Percentiles rank a stretch among this genome's conserved stretches.
phyloP scores from a whole-genome alignment of 2,113 vertebrate genomes.

The Penelope pileata region DNA sequence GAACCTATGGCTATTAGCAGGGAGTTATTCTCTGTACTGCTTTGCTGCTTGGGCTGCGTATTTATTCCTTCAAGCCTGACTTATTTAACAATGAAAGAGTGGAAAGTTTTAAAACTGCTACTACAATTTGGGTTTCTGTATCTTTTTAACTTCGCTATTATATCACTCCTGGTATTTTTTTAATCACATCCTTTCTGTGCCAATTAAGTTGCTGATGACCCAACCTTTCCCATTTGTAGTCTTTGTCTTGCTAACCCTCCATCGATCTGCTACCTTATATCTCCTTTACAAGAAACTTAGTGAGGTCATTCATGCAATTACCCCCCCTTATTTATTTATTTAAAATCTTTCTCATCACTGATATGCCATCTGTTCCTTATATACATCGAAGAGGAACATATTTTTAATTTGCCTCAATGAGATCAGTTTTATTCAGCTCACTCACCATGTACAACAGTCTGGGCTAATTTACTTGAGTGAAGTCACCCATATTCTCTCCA shows the following conservation, averaged over 20 bases:
- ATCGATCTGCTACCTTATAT: background rate
- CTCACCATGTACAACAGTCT: background rate
- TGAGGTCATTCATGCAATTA: background rate
- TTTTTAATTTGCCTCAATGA: background rate
- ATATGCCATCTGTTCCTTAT: background rate
- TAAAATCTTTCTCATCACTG: background rate
- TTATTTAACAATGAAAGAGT: background rate
- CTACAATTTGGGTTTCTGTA: background rate
- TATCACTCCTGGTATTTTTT: background rate
- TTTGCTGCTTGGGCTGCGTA: background rate
- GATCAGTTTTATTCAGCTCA: conserved; percentile 1
- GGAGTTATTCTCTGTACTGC: background rate
- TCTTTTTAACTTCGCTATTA: background rate
- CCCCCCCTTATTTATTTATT: background rate
- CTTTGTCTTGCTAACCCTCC: background rate
- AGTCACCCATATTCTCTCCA: background rate
- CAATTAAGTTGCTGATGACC: background rate
- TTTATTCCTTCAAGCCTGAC: conserved; percentile 14
- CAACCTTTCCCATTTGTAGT: background rate
- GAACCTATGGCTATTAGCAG: background rate
- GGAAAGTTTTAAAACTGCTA: background rate
- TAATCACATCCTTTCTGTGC: background rate
- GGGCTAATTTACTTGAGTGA: background rate
- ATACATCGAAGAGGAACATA: background rate
- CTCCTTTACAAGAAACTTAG: background rate